Conservation (phyloP, 2,797 vertebrate genomes). For the Cryptoblepharus egeriae region DNA sequence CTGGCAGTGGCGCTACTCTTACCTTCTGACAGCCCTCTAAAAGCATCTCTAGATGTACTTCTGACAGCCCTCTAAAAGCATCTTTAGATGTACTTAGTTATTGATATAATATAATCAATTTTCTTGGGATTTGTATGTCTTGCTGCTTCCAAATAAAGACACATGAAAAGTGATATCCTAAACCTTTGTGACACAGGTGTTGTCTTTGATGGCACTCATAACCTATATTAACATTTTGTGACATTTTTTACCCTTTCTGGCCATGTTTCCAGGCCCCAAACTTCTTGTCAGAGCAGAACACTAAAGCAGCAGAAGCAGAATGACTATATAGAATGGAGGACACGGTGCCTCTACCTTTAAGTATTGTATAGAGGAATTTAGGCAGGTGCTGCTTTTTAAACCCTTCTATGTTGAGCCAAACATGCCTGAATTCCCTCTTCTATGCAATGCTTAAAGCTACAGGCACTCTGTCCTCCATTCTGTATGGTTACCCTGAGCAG, state of each 20-base stretch:
- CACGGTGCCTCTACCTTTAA: no score
- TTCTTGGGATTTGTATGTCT: neutral
- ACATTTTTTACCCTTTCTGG: neutral
- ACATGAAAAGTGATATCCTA: neutral
- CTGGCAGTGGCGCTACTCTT: fast-evolving
- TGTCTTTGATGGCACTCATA: neutral
- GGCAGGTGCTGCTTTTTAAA: no score
- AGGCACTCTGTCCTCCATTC: no score
- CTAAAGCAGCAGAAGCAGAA: no score
- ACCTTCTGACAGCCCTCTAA: constrained; percentile 24
- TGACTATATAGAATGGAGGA: no score
- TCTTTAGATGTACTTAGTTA: neutral
- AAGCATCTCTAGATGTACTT: neutral
- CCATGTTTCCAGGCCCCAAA: no score
- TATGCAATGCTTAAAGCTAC: no score
- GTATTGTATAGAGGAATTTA: no score
- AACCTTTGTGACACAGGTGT: no score
- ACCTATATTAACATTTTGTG: neutral
- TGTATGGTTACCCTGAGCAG: no score
- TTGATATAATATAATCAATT: neutral
- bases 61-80: constrained; percentile 18
- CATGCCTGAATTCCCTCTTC: no score
- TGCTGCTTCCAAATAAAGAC: neutral
- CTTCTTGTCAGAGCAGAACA: neutral
- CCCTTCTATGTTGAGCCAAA: no score